Conservation (phyloP, 2,888 invertebrate genomes). For the Chymomyza amoena region DNA sequence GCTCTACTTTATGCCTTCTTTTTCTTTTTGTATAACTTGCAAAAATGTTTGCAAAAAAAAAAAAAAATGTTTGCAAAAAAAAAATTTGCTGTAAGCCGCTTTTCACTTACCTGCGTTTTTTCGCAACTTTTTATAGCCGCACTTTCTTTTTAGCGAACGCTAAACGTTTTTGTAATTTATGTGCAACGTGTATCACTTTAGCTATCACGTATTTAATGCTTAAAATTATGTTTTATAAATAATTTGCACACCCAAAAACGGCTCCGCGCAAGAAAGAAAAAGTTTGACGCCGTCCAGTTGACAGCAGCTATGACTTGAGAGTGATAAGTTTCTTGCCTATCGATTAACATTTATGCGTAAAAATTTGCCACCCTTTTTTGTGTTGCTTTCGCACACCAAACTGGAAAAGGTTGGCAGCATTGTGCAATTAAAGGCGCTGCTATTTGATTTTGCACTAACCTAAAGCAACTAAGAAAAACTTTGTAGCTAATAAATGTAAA, state of each 20-base stretch:
- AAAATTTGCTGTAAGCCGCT: not conserved
- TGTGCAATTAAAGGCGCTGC: too few relatives aligned
- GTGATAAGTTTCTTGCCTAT: not conserved
- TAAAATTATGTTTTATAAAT: not conserved
- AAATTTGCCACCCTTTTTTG: not conserved
- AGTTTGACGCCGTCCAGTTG: not conserved
- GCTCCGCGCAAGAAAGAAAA: not conserved
- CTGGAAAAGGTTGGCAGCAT: too few relatives aligned
- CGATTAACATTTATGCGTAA: not conserved
- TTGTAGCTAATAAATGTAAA: too few relatives aligned
- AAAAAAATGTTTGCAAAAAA: not conserved
- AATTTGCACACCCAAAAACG: not conserved
- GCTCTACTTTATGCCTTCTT: too few relatives aligned
- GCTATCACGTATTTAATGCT: not conserved
- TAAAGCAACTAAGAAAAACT: too few relatives aligned
- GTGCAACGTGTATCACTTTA: not conserved
- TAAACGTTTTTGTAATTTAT: not conserved
- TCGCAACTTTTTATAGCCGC: not conserved
- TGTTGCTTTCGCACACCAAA: not conserved
- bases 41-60: not conserved
- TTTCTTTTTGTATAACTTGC: not conserved
- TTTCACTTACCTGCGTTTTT: not conserved
- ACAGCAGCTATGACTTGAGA: not conserved
- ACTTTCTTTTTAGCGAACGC: not conserved
- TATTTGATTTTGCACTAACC: not conserved